A percentile compares a stretch with the other conserved stretches of the same genome.
Conservation (phyloP, 2,888 invertebrate genomes). For the Conomelus anceps region DNA sequence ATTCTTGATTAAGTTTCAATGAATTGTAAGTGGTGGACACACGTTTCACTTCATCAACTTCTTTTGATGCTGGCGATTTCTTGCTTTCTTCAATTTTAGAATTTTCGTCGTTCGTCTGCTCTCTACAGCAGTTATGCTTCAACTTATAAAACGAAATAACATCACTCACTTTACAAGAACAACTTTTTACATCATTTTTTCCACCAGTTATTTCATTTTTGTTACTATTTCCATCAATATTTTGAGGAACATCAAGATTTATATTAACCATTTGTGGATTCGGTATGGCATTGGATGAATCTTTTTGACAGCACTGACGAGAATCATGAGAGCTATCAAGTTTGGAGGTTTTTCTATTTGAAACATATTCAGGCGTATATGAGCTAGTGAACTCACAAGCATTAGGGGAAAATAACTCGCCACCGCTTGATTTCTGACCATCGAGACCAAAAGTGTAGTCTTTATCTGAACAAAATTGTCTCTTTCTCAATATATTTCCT, state of each 20-base stretch:
- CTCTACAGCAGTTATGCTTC: not conserved
- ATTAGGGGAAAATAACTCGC: not conserved
- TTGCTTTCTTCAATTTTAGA: not conserved
- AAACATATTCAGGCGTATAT: not conserved
- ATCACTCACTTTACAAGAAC: not conserved
- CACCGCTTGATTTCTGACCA: not conserved
- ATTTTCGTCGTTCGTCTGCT: not conserved
- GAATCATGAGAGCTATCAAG: not conserved
- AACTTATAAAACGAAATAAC: not conserved
- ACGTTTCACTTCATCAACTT: not conserved
- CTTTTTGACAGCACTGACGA: not conserved
- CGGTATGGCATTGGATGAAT: not conserved
- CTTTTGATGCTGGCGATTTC: too few relatives aligned
- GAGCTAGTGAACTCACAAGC: not conserved
- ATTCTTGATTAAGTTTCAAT: not conserved
- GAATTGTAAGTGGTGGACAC: not conserved
- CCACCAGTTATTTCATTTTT: not conserved
- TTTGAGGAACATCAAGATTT: not conserved
- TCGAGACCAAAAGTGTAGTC: too few relatives aligned
- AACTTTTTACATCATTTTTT: not conserved
- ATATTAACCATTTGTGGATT: not conserved
- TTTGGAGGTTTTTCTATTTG: not conserved
- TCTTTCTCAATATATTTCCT: too few relatives aligned
- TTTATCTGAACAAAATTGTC: too few relatives aligned
- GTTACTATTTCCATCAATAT: not conserved